Evolutionary conservation across 2,888 invertebrate genomes (phyloP), one percentile per base, ranked within the genome.

Genomic region (Chrysina gloriosa): DNA sequence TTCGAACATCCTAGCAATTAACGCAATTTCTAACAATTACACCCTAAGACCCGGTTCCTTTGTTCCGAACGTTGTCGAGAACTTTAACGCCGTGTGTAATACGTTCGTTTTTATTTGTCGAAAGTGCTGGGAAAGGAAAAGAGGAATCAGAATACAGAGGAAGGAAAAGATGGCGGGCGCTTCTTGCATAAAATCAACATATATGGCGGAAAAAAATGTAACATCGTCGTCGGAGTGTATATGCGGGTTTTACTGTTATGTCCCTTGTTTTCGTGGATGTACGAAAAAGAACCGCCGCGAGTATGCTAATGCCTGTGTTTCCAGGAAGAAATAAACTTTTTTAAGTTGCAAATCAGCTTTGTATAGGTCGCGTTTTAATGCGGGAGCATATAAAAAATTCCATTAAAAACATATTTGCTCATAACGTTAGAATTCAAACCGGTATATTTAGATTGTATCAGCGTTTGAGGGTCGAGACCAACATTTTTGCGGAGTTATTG

Each of bases 1-100:
- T 52, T 52, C 50, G 27, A 52, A 52, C 50, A 29, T 52, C 50
- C 50, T 52, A 52, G 50, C 50, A 52, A 52, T 52, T 52, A 52
- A 52, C 29, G 29, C 50, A 52, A 52, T 52, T 52, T 16, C 50
- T 29, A 52, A 16, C 50, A 52, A 52, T 52, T 52, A 52, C 50
- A 45, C 45, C 21, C 1, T 21, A 21, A 21, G 45, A 2, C 42
- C 19, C 16, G 42, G 1, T 45, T 45, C 45, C 19, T 45, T 45
- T 45, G 45, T 45, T 21, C 16, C 45, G 45, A 45, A 21, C 21
- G 45, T 21, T 21, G 45, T 45, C n/a, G n/a, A n/a, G n/a, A n/a
- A n/a, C n/a, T n/a, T n/a, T n/a, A n/a, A n/a, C n/a, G n/a, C n/a
- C n/a, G n/a, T n/a, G n/a, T n/a, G n/a, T n/a, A n/a, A n/a, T n/a